A percentile compares a stretch with the other conserved stretches of the same genome.
These are phyloP conservation scores for Notolepis coatsorum DNA, from an alignment of 2,797 vertebrate species.

Conservation along the genomic window DNA sequence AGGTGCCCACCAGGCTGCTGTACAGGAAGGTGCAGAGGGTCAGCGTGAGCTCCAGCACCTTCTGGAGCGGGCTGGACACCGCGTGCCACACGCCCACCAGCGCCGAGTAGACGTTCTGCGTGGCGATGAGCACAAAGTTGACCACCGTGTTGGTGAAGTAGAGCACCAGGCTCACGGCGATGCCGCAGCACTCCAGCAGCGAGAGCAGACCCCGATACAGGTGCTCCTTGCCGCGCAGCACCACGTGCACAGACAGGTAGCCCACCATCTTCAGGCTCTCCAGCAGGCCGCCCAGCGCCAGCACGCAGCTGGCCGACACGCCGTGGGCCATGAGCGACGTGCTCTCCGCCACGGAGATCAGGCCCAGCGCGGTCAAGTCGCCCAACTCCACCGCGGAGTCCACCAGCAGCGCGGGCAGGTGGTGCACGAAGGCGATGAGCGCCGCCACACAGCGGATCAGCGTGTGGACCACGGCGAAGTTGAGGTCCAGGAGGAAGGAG, in stretches of 20 bases:
- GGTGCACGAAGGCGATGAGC: constrained; percentile 79
- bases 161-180: constrained; percentile 87
- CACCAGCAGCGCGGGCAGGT: constrained; percentile 83
- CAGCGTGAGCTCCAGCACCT: constrained; percentile 82
- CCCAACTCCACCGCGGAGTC: constrained; percentile 75
- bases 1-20: constrained; percentile 87
- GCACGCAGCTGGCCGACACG: constrained; percentile 70
- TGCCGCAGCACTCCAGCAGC: constrained; percentile 85
- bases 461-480: constrained; percentile 90
- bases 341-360: constrained; percentile 75
- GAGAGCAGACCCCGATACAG: constrained; percentile 85
- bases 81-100: constrained; percentile 85
- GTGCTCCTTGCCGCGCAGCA: constrained; percentile 86
- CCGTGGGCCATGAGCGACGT: constrained; percentile 68
- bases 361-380: constrained; percentile 72
- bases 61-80: constrained; percentile 80
- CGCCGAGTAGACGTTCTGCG: constrained; percentile 86
- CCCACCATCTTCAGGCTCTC: constrained; percentile 92
- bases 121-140: constrained; percentile 90
- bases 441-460: constrained; percentile 81
- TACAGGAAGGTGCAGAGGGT: constrained; percentile 88
- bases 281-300: constrained; percentile 82
- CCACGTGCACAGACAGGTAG: constrained; percentile 87
- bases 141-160: constrained; percentile 93
- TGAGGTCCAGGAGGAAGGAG: constrained; percentile 88